phyloP scores from a whole-genome alignment of 2,888 invertebrate genomes.

The Epistrophella euchroma region DNA sequence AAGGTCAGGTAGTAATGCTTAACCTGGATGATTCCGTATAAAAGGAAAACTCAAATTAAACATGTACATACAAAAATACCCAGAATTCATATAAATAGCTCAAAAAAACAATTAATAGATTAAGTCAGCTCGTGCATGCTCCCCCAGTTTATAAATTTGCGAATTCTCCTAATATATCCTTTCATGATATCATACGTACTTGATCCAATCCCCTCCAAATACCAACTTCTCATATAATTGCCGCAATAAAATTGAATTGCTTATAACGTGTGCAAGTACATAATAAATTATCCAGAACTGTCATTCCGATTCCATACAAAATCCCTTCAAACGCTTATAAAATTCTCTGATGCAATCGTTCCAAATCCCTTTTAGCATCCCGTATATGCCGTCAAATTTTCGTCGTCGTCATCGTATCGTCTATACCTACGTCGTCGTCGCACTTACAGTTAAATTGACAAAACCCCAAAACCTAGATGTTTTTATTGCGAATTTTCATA shows the following conservation, averaged over 20 bases:
- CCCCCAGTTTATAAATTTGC: not conserved
- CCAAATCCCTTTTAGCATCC: slow-evolving; percentile 5
- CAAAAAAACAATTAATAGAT: not conserved
- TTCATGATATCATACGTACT: not conserved
- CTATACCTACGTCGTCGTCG: not conserved
- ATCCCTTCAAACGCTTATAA: slow-evolving; percentile 48
- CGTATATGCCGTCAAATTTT: not conserved
- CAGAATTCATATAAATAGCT: not conserved
- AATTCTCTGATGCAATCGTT: slow-evolving; percentile 34
- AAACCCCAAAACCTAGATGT: slow-evolving; percentile 53
- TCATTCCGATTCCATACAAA: slow-evolving; percentile 54
- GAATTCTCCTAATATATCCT: slow-evolving; percentile 20
- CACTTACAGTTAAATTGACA: slow-evolving; percentile 44
- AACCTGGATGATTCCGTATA: too few species aligned
- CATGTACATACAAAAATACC: not conserved
- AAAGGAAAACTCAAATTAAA: too few species aligned
- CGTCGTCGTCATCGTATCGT: not conserved
- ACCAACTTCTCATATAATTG: slow-evolving; percentile 63
- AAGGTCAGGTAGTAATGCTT: too few species aligned
- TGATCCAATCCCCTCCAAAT: slow-evolving; percentile 11
- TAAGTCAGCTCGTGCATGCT: not conserved
- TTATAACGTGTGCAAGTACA: slow-evolving; percentile 72
- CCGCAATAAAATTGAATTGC: slow-evolving; percentile 71
- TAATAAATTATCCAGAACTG: slow-evolving; percentile 73
- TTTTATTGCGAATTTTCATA: slow-evolving; percentile 74